A percentile compares a stretch with the other conserved stretches of the same genome.
phyloP scores from a whole-genome alignment of 2,888 invertebrate species.

The Drosophila emarginata region DNA sequence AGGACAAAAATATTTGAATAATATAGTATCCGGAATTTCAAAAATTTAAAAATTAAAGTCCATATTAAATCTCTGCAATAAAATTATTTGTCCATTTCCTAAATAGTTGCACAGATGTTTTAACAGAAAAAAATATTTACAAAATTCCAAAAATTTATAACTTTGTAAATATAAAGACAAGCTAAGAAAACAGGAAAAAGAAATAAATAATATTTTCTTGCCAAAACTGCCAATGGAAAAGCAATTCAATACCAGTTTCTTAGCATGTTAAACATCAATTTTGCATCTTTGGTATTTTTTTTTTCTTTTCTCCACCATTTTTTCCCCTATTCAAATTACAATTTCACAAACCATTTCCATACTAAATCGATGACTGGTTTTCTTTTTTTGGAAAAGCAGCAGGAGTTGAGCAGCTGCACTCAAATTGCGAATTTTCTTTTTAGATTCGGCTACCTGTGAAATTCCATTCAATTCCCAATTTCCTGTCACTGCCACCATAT shows the following conservation, averaged over 20 bases:
- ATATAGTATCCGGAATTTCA: too few species aligned
- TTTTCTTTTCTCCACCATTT: background rate
- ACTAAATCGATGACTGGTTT: background rate
- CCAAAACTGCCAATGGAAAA: background rate
- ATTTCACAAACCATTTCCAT: constrained; percentile 14
- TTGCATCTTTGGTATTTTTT: background rate
- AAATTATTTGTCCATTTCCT: too few species aligned
- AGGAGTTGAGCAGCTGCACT: constrained; percentile 14
- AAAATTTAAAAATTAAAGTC: too few species aligned
- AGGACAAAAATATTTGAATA: too few species aligned
- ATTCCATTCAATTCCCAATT: constrained; percentile 17
- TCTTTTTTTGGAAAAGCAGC: constrained; percentile 5
- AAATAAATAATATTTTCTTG: too few species aligned
- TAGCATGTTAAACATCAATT: background rate
- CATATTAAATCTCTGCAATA: too few species aligned
- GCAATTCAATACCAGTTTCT: background rate
- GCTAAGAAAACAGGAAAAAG: too few species aligned
- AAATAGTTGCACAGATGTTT: too few species aligned
- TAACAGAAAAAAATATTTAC: too few species aligned
- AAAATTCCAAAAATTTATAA: too few species aligned
- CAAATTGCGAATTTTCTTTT: constrained; percentile 15
- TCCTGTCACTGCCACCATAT: constrained; percentile 9
- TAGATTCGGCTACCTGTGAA: constrained; percentile 22
- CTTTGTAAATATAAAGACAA: too few species aligned
- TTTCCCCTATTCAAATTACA: background rate